Base-by-base conservation (phyloP, 92 coral and sea anemone genomes). In the Porites cylindrica region DNA sequence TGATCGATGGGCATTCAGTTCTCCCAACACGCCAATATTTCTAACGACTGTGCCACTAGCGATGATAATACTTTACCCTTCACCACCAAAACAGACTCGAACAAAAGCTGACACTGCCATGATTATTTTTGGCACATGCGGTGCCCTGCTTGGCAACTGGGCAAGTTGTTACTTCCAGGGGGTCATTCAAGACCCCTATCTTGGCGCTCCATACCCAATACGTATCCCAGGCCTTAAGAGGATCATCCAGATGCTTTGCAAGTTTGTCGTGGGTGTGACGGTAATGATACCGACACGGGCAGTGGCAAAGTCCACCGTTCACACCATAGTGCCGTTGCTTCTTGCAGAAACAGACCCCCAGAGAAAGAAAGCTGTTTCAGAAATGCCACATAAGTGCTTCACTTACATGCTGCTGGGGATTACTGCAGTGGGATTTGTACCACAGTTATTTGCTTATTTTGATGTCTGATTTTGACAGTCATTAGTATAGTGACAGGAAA, bases 91-190 rank as follows among this genome's bases (percentile, higher is more conserved):
- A 60, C 88, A 91, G 52, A 95, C 95, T 63, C 91, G 90, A 51
- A 97, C 99, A 47, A 91, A 89, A 26, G 91, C 97, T 1, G 99
- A 97, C 76, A 95, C 98, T 43, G 98, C 98, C 14, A 88, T 90
- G 78, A 94, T 96, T 11, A 74, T 97, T 70, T 98, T 98, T 24
- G 76, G 83, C 51, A 79, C 96, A 10, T 91, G 92, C 18, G 99
- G 99, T 0, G 94, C 90, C 9, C 74, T 97, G 81, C 79, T 97
- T 3, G 98, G 90, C 38, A 84, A 88, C 14, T 91, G 98, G 93
- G 88, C 86, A 6, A 85, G 91, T 12, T 93, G 77, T 62, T 87
- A 87, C 72, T 90, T 96, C 18, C 79, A 79, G 9, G 93, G 83
- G 53, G 77, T 95, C 38, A 10, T 56, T 56, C 95, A 95, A 64